Base-by-base conservation (phyloP, 2,888 invertebrate species). In the Cerastis rubricosa region DNA sequence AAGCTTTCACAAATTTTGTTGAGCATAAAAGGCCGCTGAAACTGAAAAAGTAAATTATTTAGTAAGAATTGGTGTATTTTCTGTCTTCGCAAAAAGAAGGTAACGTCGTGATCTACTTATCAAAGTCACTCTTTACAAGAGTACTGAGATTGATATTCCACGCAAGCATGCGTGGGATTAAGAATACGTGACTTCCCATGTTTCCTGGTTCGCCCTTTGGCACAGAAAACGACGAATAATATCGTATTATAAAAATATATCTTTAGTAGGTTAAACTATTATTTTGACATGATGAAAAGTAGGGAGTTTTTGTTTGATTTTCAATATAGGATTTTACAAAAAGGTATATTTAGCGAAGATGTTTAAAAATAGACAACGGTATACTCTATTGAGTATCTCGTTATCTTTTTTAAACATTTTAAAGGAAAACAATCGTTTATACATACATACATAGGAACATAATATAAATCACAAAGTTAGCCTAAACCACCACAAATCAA, bases 111-210 rank as follows among this genome's bases (percentile, higher is more conserved):
- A 79, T 83, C 84, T 79, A 86, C 85, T 86, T 88, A 85, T 89
- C 86, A 84, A 84, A 81, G 82, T 78, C 84, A 85, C 82, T 78
- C 79, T 86, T 84, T 82, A 78, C 69, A 75, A 74, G 77, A 78
- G 68, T 51, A 68, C 70, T 70, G 76, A 85, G 88, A 90, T 89
- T 90, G 84, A 89, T 89, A 87, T 88, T 88, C 87, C 71, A 82
- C 81, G 83, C 88, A 84, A 88, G 85, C 84, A 87, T 87, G 87
- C 87, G 86, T 88, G 83, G 84, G 68, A 88, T 89, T 89, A 89
- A 74, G 80, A 78, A 66, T 75, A 90, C 86, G 89, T 89, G 86
- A 87, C 87, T 87, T 80, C 77, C 69, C 70, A 81, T 64, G 74
- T 82, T 87, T 86, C 76, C 73, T 72, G 69, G 45, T 80, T n/a